Base-by-base conservation (phyloP, 2,888 invertebrate genomes). In the Phortica okadai region DNA sequence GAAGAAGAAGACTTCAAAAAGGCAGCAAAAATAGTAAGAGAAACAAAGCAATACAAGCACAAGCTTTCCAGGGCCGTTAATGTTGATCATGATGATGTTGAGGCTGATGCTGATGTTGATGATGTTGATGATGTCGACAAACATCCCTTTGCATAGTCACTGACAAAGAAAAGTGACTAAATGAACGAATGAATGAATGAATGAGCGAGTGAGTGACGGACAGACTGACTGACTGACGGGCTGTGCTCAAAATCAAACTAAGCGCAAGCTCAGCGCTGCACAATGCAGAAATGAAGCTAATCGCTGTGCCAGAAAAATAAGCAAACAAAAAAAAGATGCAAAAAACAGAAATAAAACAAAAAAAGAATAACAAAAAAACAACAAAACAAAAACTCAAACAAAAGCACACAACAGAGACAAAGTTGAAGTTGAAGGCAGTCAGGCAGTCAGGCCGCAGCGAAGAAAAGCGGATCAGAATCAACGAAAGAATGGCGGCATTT, bases 401-500 rank as follows among this genome's bases (percentile, higher is more conserved):
- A 69, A 67, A 76, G 16, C 59, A 74, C 11, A n/a, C 16, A 33
- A 64, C 41, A 73, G 11, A 67, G 21, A 73, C 25, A 69, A 14
- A 56, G 74, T n/a, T 66, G 66, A 45, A 45, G 45, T 69, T 45
- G 69, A 69, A 66, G n/a, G 10, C 50, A 50, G 45, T 25, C 41
- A 33, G 64, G 64, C 64, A 45, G 21, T 14, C 25, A 64, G 25
- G 42, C 21, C 33, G 59, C 14, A 73, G 70, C 41, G 66, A 73
- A 1, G 66, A 73, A 73, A 42, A 69, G 73, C 54, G 77, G 77
- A 77, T 77, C 81, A 76, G 76, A 76, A 80, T 79, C 82, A 80
- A 79, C 82, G 75, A 88, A 82, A 89, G 90, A 90, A 89, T 89
- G 89, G 90, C 89, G 89, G 89, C 89, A 88, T 90, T 90, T 90